These are phyloP conservation scores for Chlorops oryzae DNA, from an alignment of 1,140 invertebrate species.

Conservation along the genomic window DNA sequence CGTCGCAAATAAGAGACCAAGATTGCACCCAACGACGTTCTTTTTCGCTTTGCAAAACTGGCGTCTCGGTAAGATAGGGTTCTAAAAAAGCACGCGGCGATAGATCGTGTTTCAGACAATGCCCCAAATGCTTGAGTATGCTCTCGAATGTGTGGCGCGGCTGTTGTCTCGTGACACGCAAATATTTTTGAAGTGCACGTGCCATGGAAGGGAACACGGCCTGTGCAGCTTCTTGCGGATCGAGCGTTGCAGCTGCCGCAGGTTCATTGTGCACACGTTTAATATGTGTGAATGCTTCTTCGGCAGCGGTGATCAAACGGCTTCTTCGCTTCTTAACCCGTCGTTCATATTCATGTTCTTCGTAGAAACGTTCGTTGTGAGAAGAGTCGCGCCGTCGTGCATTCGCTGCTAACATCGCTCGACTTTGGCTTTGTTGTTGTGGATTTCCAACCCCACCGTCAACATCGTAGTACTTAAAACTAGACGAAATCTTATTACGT, in stretches of 20 bases:
- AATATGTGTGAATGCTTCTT: constrained; percentile 96
- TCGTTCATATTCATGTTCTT: constrained; percentile 94
- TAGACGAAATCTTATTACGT: constrained; percentile 65
- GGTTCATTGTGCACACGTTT: constrained; percentile 68
- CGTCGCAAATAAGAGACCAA: constrained; percentile 91
- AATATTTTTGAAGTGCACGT: constrained; percentile 90
- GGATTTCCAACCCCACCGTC: constrained; percentile 76
- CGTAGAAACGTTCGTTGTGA: constrained; percentile 95
- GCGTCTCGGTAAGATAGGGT: constrained; percentile 72
- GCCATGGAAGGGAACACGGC: constrained; percentile 96
- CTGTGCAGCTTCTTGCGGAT: constrained; percentile 91
- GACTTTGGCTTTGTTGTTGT: constrained; percentile 59
- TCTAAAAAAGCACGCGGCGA: constrained; percentile 91
- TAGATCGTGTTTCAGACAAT: constrained; percentile 86
- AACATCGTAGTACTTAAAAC: constrained; percentile 96
- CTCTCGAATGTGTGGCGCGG: constrained; percentile 90
- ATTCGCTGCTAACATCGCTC: constrained; percentile 64
- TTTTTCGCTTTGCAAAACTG: constrained; percentile 73
- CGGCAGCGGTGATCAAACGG: constrained; percentile 82
- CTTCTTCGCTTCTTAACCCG: constrained; percentile 85
- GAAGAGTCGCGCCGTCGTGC: constrained; percentile 73
- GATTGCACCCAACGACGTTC: constrained; percentile 71
- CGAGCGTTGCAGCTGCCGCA: constrained; percentile 66
- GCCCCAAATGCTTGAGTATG: constrained; percentile 77
- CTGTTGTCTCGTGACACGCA: constrained; percentile 90